Base-by-base conservation (phyloP, 2,113 vertebrate genomes). In the Lepus europaeus region DNA sequence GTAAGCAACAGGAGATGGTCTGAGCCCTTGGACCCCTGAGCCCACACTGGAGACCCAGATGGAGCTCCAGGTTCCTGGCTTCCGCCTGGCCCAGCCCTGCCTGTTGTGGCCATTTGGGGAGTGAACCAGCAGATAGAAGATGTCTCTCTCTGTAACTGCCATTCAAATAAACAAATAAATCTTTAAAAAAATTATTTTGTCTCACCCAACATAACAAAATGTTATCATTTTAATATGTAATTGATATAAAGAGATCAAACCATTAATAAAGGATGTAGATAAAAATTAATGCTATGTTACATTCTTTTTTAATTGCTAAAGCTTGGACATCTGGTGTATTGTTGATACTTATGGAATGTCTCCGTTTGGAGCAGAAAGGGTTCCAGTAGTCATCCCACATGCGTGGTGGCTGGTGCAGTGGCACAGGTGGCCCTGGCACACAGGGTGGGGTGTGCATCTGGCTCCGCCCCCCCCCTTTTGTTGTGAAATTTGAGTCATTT, bases 281-380 rank as follows among this genome's bases (percentile, higher is more conserved):
- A n/a, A 61, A 78, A 80, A 36, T 27, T 2, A 36, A 85, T 39
- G 10, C 12, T 29, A 12, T 19, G 14, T 61, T 29, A 27, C 14
- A 23, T 64, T 39, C 1, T 64, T 85, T 86, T 16, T 49, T 29
- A 49, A 49, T 17, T 23, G 31, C 6, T 8, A 63, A 76, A 51
- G 12, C 69, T 70, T 69, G 36, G 39, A 94, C 61, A 70, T 31
- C 45, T 4, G 68, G 27, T 77, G 39, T 56, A 31, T 59, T 73
- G n/a, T 39, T 9, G 45, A n/a, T 5, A 39, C n/a, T 33, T 16
- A 76, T 31, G 20, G 51, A 14, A 6, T 5, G 53, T n/a, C 5
- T 53, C 31, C 6, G 0, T 36, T 25, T 0, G 13, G 45, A 68
- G 29, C 29, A 20, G 49, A 12, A 23, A 1, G 12, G 0, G 25